Conservation (phyloP, 2,113 vertebrate genomes). For the Oxyruncus cristatus region DNA sequence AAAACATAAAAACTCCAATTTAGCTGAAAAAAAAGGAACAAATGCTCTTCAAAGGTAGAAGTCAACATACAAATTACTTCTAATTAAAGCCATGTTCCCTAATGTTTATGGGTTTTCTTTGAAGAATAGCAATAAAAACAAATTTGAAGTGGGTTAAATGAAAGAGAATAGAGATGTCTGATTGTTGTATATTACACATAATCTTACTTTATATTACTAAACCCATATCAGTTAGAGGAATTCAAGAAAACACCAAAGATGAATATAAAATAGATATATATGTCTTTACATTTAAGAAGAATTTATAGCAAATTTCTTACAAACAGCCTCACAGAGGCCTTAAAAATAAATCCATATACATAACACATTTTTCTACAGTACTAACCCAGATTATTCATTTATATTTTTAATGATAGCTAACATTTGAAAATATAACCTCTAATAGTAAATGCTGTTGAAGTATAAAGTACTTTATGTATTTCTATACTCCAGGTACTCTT, state of each 20-base stretch:
- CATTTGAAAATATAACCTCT: slow-evolving; percentile 15
- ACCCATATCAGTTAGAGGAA: slow-evolving; percentile 47
- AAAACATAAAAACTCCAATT: slow-evolving; percentile 64
- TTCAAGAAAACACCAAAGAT: slow-evolving; percentile 29
- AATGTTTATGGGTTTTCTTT: slow-evolving; percentile 68
- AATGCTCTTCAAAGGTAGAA: slow-evolving; percentile 72
- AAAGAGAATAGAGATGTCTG: slow-evolving; percentile 65
- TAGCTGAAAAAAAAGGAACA: slow-evolving; percentile 56
- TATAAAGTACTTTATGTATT: slow-evolving; percentile 1
- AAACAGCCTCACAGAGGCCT: slow-evolving; percentile 3
- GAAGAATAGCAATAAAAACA: slow-evolving; percentile 50
- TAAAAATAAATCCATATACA: slow-evolving; percentile 23
- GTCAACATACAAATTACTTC: slow-evolving; percentile 72
- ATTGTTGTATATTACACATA: slow-evolving; percentile 68
- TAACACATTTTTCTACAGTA: slow-evolving; percentile 17
- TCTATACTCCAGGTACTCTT: not conserved
- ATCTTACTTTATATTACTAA: slow-evolving; percentile 69
- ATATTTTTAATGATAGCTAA: slow-evolving; percentile 42
- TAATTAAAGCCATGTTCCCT: slow-evolving; percentile 72
- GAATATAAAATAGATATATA: not conserved
- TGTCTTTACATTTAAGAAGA: not conserved
- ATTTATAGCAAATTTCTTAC: not conserved
- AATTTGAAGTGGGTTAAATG: slow-evolving; percentile 68
- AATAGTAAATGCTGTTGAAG: slow-evolving; percentile 1
- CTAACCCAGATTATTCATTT: slow-evolving; percentile 9